A percentile compares a stretch with the other conserved stretches of the same genome.
Evolutionary conservation across 1,140 invertebrate genomes (phyloP).

Genomic region (Chrysopa pallens): DNA sequence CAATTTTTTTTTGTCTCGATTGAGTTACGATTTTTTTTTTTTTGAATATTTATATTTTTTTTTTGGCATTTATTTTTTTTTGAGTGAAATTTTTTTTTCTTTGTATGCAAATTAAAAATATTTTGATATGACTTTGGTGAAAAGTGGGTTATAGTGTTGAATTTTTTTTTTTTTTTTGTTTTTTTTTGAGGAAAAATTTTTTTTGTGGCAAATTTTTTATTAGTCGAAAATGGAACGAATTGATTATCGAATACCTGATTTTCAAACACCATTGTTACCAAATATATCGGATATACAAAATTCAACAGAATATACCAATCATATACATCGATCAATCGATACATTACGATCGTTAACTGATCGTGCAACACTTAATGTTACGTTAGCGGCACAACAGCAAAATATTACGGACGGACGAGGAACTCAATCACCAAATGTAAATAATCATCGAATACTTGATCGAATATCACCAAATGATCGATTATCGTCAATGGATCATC

Average conservation of each 20-base stretch:
- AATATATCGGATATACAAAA: slow-evolving; percentile 5
- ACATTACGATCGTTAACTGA: slow-evolving; percentile 32
- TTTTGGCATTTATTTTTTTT: no score
- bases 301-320: slow-evolving; percentile 32
- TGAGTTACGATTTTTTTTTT: background rate
- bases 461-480: no score
- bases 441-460: no score
- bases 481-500: no score
- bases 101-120: background rate
- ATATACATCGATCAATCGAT: slow-evolving; percentile 47
- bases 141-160: no score
- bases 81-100: background rate
- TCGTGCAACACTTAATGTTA: slow-evolving; percentile 16
- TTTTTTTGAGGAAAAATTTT: background rate
- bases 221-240: background rate
- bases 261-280: background rate
- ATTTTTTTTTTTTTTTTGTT: background rate
- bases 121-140: background rate
- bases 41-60: background rate
- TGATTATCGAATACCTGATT: background rate
- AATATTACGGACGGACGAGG: no score
- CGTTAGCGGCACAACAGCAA: slow-evolving; percentile 10
- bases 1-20: background rate
- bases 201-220: background rate
- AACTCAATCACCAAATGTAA: no score